These are phyloP conservation scores for Gorsachius magnificus DNA, from an alignment of 2,797 vertebrate species.

Conservation along the genomic window DNA sequence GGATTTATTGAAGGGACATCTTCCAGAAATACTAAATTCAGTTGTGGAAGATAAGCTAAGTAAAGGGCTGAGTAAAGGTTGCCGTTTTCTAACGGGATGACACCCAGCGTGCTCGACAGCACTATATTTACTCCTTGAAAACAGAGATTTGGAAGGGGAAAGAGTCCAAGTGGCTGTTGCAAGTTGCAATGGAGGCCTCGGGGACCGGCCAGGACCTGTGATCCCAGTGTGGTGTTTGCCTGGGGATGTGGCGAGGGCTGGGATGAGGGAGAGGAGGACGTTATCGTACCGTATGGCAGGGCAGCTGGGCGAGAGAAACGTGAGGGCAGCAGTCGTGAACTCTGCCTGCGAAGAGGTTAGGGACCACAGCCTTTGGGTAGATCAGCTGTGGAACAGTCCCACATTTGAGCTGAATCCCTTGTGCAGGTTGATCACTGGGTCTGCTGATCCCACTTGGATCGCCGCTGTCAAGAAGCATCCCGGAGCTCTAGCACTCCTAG, in stretches of 20 bases:
- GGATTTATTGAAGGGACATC: not conserved
- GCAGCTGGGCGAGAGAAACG: not conserved
- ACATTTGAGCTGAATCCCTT: not conserved
- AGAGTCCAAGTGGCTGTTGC: not conserved
- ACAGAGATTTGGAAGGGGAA: not conserved
- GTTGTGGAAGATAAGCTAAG: not conserved
- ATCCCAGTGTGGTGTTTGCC: not conserved
- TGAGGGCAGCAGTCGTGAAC: not conserved
- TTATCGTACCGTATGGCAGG: accelerated
- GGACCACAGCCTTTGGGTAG: not conserved
- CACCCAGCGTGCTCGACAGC: not conserved
- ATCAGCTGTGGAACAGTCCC: not conserved
- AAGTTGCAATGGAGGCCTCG: not conserved
- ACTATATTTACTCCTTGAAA: not conserved
- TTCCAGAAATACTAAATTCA: not conserved
- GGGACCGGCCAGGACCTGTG: not conserved
- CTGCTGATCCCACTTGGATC: not conserved
- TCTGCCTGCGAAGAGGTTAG: not conserved
- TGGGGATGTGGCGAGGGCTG: not conserved
- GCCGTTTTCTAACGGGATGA: not conserved
- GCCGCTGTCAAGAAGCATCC: accelerated
- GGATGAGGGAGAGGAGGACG: not conserved
- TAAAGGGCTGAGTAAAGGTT: not conserved
- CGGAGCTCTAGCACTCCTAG: not conserved
- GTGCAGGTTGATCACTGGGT: accelerated